Base-by-base conservation (phyloP, 2,888 invertebrate genomes). In the Hermaeophaga mercurialis region DNA sequence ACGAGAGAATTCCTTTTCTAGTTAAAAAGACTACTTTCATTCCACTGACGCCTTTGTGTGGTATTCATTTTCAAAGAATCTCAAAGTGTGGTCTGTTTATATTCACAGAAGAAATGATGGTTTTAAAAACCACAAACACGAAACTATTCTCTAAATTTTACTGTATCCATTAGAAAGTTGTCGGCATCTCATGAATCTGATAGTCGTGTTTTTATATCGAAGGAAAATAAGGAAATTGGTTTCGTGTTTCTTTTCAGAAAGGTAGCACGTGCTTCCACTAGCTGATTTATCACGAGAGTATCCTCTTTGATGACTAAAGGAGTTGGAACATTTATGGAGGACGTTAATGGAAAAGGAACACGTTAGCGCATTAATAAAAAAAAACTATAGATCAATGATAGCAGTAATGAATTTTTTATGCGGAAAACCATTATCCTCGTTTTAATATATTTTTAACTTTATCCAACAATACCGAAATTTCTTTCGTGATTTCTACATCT, bases 291-390 rank as follows among this genome's bases (percentile, higher is more conserved):
- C 11, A 22, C 12, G 11, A 41, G 22, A 19, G 41, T 22, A 22
- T 41, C 41, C 12, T 11, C 41, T 22, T 41, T 41, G 41, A 41
- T 12, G 41, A 41, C 22, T 19, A 41, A 41, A 19, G 41, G 22
- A 41, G 22, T 41, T 41, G 41, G 22, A 41, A 41, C 41, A 41
- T 41, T 39, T 41, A 41, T 41, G 12, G 41, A n/a, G 19, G 19
- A n/a, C 41, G 22, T 18, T 41, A 41, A 41, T 22, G 41, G 22
- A 19, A 41, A 41, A 22, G 17, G 9, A 3, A 15, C 19, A 19
- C 41, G 41, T 41, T 41, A 22, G 3, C 22, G n/a, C 41, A 24
- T 41, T 24, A 41, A 41, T 41, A 41, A 41, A 41, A 41, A 6
- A 41, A 22, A n/a, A n/a, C n/a, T n/a, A n/a, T n/a, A n/a, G n/a